phyloP scores from a whole-genome alignment of 2,113 vertebrate genomes.

The Callocephalon fimbriatum region DNA sequence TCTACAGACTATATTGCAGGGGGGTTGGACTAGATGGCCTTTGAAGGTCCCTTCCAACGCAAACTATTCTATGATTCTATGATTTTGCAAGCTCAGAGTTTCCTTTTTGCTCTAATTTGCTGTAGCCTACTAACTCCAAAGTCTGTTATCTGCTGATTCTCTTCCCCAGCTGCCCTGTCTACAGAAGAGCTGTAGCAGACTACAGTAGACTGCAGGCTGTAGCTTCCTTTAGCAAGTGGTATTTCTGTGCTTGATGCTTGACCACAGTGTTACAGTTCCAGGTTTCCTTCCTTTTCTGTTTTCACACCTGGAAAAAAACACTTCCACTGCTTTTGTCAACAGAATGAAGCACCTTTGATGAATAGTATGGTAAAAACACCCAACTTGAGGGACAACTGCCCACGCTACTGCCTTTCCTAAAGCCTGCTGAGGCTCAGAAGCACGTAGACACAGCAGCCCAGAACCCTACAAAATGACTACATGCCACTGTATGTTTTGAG shows the following conservation, averaged over 20 bases:
- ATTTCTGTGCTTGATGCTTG: background rate
- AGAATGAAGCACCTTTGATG: background rate
- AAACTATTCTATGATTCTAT: background rate
- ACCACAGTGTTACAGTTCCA: background rate
- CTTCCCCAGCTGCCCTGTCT: background rate
- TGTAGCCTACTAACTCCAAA: background rate
- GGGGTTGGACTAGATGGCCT: background rate
- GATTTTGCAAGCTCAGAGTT: background rate
- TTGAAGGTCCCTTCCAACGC: background rate
- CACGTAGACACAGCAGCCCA: background rate
- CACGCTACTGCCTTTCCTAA: background rate
- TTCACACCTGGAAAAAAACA: background rate
- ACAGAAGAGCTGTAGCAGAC: background rate
- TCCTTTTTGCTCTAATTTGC: background rate
- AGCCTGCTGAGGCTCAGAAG: background rate
- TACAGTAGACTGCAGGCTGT: background rate
- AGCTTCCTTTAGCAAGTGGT: background rate
- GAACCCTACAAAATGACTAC: background rate
- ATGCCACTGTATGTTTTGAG: fast-evolving
- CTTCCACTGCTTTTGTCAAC: background rate
- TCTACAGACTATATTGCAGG: background rate
- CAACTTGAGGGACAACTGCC: background rate
- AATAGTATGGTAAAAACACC: background rate
- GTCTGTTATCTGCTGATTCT: background rate
- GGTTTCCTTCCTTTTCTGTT: background rate